These are phyloP conservation scores for Eublepharis macularius DNA, from an alignment of 2,113 vertebrate species.

Conservation along the genomic window DNA sequence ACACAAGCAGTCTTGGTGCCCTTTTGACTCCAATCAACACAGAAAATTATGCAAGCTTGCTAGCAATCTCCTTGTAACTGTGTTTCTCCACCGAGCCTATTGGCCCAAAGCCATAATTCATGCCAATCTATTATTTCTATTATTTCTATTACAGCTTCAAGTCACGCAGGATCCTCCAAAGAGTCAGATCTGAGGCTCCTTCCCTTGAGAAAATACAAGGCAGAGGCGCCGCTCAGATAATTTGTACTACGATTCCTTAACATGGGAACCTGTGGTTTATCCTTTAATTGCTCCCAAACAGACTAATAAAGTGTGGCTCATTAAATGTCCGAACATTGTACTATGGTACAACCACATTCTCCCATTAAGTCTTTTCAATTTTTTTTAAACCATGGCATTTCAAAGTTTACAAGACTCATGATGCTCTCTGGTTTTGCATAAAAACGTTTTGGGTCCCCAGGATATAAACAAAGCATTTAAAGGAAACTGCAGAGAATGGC, in stretches of 20 bases:
- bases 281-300: slow-evolving; percentile 22
- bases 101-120: slow-evolving; percentile 1
- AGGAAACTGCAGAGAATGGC: neutral
- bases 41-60: neutral
- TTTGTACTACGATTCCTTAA: neutral
- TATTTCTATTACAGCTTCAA: neutral
- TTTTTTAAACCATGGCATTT: neutral
- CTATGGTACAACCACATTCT: neutral
- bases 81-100: neutral
- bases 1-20: neutral
- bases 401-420: slow-evolving; percentile 20
- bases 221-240: neutral
- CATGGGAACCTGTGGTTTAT: slow-evolving; percentile 6
- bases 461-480: slow-evolving; percentile 17
- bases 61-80: neutral
- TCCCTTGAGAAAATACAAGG: slow-evolving; percentile 25
- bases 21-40: slow-evolving; percentile 14
- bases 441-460: neutral
- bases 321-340: slow-evolving; percentile 11
- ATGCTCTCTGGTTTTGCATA: slow-evolving; percentile 7
- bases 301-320: slow-evolving; percentile 28
- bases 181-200: neutral
- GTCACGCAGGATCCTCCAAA: neutral
- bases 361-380: slow-evolving; percentile 13
- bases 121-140: neutral